Percentiles rank a stretch among this genome's conserved stretches.
These are phyloP conservation scores for Chaetorhynchus papuensis DNA, from an alignment of 2,113 vertebrate species.

Conservation along the genomic window DNA sequence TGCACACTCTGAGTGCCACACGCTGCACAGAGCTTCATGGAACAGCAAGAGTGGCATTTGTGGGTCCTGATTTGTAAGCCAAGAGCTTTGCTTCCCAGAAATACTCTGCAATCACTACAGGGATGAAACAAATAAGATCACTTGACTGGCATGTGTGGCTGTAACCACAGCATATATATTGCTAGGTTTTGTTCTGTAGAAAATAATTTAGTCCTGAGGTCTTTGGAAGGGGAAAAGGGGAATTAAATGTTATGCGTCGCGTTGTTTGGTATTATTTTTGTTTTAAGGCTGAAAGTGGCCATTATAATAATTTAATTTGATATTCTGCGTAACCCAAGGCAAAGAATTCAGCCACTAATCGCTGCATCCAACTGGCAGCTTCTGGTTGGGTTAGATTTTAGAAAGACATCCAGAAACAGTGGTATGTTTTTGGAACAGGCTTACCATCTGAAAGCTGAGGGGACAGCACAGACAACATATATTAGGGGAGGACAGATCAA, in stretches of 20 bases:
- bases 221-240: background rate
- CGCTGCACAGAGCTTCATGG: background rate
- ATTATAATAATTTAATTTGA: background rate
- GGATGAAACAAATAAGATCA: background rate
- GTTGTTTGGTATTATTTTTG: background rate
- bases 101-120: background rate
- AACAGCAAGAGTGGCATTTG: background rate
- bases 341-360: constrained; percentile 1
- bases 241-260: background rate
- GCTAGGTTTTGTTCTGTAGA: background rate
- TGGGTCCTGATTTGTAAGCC: background rate
- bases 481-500: background rate
- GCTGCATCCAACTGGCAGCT: background rate
- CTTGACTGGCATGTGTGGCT: background rate
- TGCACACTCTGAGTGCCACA: background rate
- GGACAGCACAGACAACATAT: background rate
- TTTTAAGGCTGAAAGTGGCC: background rate
- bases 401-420: background rate
- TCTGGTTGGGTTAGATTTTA: background rate
- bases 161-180: background rate
- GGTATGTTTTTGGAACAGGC: background rate
- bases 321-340: background rate
- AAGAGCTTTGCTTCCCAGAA: background rate
- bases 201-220: background rate
- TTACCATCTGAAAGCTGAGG: background rate